Base-by-base conservation (phyloP, 2,797 vertebrate species). In the Setipinna tenuifilis region DNA sequence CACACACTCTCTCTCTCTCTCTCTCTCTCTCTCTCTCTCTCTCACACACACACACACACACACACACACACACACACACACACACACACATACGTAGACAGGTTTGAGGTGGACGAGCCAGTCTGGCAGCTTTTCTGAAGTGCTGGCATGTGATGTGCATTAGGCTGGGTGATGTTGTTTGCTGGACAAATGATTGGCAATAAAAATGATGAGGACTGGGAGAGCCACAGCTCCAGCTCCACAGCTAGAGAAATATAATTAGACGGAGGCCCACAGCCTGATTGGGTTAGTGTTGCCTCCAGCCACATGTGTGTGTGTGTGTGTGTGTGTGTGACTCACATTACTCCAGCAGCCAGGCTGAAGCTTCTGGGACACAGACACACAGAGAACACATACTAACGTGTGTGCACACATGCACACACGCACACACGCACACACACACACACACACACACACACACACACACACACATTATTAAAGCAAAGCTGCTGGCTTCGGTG, bases 101-200 rank as follows among this genome's bases (percentile, higher is more conserved):
- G 31, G 17, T 78, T 21, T 78, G 31, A 19, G 71, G 31, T 31
- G 28, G 68, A 31, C 31, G 41, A 31, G 41, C 31, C 71, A 78
- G 71, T 78, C 41, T 78, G 17, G 31, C 71, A 78, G 9, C 31
- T 71, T 71, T 14, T 19, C 35, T 35, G 25, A 35, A 31, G 28
- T 25, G 14, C 14, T 31, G 71, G 35, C 71, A 78, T 78, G 71
- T 78, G 71, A 78, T 44, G 35, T 21, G 35, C 71, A 78, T 78
- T 78, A 78, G 71, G 71, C 71, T 41, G 71, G 71, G 71, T 87
- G 87, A 81, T 87, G 84, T 57, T 75, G 46, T 83, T 87, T 89
- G 85, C 71, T 21, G 71, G 71, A 78, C 71, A 78, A 78, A 44
- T 78, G 71, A 78, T 78, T 44, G 35, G 71, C 41, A 78, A 78